Percentiles rank a stretch among this genome's conserved stretches.
Evolutionary conservation across 2,888 invertebrate genomes (phyloP).

Genomic region (Eucera pruinosa): DNA sequence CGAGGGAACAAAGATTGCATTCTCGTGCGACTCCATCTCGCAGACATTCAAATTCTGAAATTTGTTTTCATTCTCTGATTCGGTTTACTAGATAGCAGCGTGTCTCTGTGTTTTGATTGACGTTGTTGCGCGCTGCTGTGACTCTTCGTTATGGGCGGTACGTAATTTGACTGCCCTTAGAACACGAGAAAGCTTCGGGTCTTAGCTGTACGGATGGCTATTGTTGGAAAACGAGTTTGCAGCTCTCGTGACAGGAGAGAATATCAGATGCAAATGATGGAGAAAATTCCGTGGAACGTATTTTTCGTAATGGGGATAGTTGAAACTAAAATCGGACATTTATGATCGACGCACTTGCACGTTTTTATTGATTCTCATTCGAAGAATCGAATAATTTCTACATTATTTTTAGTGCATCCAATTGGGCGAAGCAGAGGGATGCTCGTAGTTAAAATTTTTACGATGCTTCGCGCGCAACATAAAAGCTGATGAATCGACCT

Average conservation of each 20-base stretch:
- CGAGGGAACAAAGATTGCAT: conserved; percentile 10
- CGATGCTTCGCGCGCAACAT: too few relatives aligned
- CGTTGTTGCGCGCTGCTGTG: conserved; percentile 8
- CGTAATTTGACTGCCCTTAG: conserved; percentile 10
- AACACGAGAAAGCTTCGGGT: background rate
- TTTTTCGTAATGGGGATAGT: too few relatives aligned
- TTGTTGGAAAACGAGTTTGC: background rate
- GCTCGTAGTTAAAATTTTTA: too few relatives aligned
- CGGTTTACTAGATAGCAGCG: background rate
- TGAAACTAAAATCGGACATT: too few relatives aligned
- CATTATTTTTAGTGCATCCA: too few relatives aligned
- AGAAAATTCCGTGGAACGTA: too few relatives aligned
- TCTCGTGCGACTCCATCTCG: background rate
- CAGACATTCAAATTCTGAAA: background rate
- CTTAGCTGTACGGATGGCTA: too few relatives aligned
- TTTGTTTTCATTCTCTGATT: conserved; percentile 6
- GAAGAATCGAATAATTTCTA: too few relatives aligned
- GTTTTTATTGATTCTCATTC: too few relatives aligned
- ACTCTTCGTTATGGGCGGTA: conserved; percentile 5
- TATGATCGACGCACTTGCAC: too few relatives aligned
- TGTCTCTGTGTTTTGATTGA: background rate
- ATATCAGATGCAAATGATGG: background rate
- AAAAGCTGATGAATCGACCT: too few relatives aligned
- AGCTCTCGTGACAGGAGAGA: background rate
- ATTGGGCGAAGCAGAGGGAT: too few relatives aligned